Base-by-base conservation (phyloP, 1,140 invertebrate genomes). In the Thalassaphorura encarpata region DNA sequence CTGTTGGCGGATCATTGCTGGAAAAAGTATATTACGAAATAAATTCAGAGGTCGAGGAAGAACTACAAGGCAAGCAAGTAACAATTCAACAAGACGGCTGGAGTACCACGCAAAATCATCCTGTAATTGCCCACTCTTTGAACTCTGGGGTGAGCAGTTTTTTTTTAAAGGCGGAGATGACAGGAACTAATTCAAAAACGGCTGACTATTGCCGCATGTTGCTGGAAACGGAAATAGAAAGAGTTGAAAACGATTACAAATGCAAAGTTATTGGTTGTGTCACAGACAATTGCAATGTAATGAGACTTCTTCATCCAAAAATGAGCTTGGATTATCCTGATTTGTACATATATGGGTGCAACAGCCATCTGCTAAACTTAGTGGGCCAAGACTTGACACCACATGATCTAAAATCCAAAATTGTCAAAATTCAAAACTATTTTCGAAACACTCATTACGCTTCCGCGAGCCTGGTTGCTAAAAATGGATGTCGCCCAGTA, bases 11-110 rank as follows among this genome's bases (percentile, higher is more conserved):
- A 39, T 13, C 39, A 11, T 26, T 53, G 19, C 24, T 53, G 8
- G 26, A 53, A 8, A 27, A 53, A 43, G 41, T 53, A 3, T 42
- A 43, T 27, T 21, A 42, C 3, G 23, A 43, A 16, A 43, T 31
- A 21, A 2, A 53, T 11, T 3, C 24, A 29, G 40, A 29, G 15
- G 33, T 53, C 18, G 2, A 16, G 8, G 8, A 24, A 2, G 16
- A 43, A 11, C 15, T 53, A 2, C 11, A 43, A 3, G 26, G 33
- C 2, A 53, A 54, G 21, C 11, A 8, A 2, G 45, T 49, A 19
- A 54, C 52, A 29, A 15, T 60, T 36, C 11, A 43, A 13, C 58
- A 60, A 31, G 47, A 55, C 53, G 58, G 58, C 2, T 60, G 58
- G 58, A 56, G 36, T 39, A 52, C 56, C 8, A 33, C 5, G 8